phyloP scores from a whole-genome alignment of 1,140 invertebrate species.

The Heterodera carotae region DNA sequence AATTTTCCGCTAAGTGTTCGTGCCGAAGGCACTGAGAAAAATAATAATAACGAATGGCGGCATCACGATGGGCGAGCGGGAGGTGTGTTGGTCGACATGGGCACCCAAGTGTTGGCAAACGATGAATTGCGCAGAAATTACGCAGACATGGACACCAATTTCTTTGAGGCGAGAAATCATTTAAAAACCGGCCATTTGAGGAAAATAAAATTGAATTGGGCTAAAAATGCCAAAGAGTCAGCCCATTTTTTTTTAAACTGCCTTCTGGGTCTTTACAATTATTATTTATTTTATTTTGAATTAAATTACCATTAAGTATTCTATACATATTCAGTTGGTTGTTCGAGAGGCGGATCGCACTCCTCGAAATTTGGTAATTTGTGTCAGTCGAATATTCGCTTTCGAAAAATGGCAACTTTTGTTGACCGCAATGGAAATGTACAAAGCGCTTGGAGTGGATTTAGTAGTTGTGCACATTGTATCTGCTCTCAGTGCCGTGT shows the following conservation, averaged over 20 bases:
- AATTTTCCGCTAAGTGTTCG: not conserved
- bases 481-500: slow-evolving; percentile 33
- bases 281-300: too few relatives aligned
- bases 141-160: not conserved
- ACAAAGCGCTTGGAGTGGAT: slow-evolving; percentile 13
- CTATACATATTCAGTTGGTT: not conserved
- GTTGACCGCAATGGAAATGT: slow-evolving; percentile 38
- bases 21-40: too few relatives aligned
- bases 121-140: not conserved
- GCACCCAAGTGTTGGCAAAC: not conserved
- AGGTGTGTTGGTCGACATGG: not conserved
- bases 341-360: slow-evolving; percentile 12
- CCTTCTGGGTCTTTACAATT: too few relatives aligned
- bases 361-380: slow-evolving; percentile 27
- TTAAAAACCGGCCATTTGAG: too few relatives aligned
- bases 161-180: not conserved
- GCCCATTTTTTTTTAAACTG: too few relatives aligned
- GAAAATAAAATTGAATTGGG: too few relatives aligned
- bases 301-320: too few relatives aligned
- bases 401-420: slow-evolving; percentile 38
- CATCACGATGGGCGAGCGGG: too few relatives aligned
- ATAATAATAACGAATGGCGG: too few relatives aligned
- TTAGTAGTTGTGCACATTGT: slow-evolving; percentile 34
- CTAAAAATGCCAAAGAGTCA: too few relatives aligned
- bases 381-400: slow-evolving; percentile 31